Evolutionary conservation across 2,113 vertebrate genomes (phyloP).

Genomic region (Syrmaticus mikado): DNA sequence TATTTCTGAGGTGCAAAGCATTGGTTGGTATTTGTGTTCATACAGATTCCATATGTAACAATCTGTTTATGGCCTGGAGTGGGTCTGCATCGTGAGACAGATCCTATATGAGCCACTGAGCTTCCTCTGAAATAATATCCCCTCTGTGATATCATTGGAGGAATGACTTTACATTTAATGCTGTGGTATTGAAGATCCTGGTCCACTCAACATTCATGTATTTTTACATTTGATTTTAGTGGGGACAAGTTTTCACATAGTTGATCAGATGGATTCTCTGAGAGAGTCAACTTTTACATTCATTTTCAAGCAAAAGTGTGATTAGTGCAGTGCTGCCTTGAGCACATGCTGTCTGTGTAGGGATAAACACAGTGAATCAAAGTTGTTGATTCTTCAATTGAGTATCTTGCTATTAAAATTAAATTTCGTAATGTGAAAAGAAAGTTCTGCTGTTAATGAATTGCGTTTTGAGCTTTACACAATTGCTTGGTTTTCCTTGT

Average conservation of each 20-base stretch:
- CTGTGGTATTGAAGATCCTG: not conserved
- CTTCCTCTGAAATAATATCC: not conserved
- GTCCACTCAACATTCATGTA: not conserved
- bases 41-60: rapidly evolving
- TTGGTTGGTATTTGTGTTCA: not conserved
- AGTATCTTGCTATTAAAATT: not conserved
- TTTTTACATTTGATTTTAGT: not conserved
- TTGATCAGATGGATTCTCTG: not conserved
- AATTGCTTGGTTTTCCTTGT: not conserved
- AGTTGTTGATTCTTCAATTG: not conserved
- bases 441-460: not conserved
- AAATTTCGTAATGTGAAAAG: not conserved
- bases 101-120: not conserved
- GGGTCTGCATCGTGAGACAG: not conserved
- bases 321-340: not conserved
- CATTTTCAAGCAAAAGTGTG: not conserved
- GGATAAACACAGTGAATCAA: not conserved
- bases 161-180: not conserved
- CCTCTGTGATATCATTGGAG: rapidly evolving
- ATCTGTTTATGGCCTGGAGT: not conserved
- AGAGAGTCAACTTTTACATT: not conserved
- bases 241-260: not conserved
- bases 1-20: not conserved
- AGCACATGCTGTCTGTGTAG: rapidly evolving
- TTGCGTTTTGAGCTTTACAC: not conserved